Evolutionary conservation across 2,797 vertebrate species (phyloP), one percentile per base, ranked within the genome.

Genomic region (Nannoperca australis): DNA sequence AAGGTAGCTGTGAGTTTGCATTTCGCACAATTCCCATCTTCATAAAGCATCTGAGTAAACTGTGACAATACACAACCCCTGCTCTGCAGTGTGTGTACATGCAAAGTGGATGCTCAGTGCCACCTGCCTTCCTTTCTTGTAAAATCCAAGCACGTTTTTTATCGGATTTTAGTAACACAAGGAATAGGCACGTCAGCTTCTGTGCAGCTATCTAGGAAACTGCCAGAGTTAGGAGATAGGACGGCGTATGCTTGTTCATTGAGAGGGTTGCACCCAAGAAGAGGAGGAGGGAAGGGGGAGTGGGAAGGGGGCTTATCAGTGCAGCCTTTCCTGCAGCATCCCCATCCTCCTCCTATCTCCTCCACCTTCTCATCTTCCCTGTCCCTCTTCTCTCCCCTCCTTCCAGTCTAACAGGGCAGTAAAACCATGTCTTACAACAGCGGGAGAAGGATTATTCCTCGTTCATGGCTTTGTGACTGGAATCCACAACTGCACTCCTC

Each of bases 381-480:
- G 22, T 67, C 66, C 53, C n/a, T 60, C 30, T 22, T 47, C 27
- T 49, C 36, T 55, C 49, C 44, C 64, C 71, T 71, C 70, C 60
- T 65, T 59, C 66, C 54, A 76, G 73, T 81, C 85, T 87, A 78
- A 65, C 74, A 70, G 66, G 82, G 68, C 76, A 84, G 75, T 91
- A 84, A 90, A 91, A 84, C 62, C 74, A 51, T 80, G 88, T 89
- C 74, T 83, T 87, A 81, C 82, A 84, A 73, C 65, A 77, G 63
- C 51, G 62, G 79, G 69, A 74, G 81, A 58, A 49, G 85, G 87
- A 89, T 93, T 90, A 88, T 85, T 91, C 69, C 87, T 89, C 61
- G 61, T 89, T 88, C 83, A 68, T 63, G 61, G 22, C 81, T 88
- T 55, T 72, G 78, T 92, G 90, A 93, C 87, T 83, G 73, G 88